These are phyloP conservation scores for Eospalax fontanierii DNA, from an alignment of 2,797 vertebrate species.

Conservation along the genomic window DNA sequence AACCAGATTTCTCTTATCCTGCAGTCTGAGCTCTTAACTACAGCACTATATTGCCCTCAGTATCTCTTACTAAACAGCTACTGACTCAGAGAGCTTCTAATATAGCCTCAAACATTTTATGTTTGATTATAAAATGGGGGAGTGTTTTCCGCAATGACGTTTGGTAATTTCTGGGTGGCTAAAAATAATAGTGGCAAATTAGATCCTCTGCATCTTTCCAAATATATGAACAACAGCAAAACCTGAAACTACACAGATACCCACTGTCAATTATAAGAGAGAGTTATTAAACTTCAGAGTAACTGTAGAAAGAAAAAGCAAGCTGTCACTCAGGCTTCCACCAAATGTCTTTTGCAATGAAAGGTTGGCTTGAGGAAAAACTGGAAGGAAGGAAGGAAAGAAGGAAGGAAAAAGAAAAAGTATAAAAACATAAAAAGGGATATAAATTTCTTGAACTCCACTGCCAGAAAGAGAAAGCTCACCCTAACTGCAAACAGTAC, in stretches of 20 bases:
- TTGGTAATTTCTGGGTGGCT: background rate
- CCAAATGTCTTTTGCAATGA: constrained; percentile 6
- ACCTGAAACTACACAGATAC: background rate
- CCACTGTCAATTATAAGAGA: background rate
- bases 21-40: background rate
- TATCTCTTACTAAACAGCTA: background rate
- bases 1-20: constrained; percentile 19
- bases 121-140: constrained; percentile 18
- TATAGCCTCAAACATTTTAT: background rate
- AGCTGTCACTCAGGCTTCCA: background rate
- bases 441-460: constrained; percentile 36
- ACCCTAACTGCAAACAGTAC: constrained; percentile 22
- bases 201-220: background rate
- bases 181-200: constrained; percentile 27
- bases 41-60: background rate
- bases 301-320: background rate
- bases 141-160: background rate
- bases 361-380: background rate
- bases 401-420: background rate
- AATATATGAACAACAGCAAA: constrained; percentile 1
- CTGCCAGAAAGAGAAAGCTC: background rate
- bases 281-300: constrained; percentile 24
- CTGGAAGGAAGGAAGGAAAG: background rate
- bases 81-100: background rate
- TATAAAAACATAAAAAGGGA: background rate